These are phyloP conservation scores for Polyergus mexicanus DNA, from an alignment of 1,140 invertebrate species.

Conservation along the genomic window DNA sequence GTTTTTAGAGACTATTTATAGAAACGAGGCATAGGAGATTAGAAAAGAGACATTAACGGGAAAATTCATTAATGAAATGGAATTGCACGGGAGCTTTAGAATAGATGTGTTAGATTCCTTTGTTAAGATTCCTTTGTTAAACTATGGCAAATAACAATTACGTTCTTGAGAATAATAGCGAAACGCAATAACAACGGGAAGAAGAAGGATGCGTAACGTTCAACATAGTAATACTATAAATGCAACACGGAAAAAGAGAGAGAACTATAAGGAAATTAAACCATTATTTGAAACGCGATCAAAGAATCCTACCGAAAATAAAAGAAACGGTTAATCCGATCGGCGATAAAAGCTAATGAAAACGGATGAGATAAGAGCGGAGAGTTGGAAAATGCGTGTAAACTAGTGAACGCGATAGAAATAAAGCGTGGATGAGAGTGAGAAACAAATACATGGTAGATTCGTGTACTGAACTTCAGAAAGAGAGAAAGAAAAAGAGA, in stretches of 20 bases:
- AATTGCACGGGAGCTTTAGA: neutral
- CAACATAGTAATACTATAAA: neutral
- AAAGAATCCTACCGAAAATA: constrained; percentile 34
- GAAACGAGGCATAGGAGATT: neutral
- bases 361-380: constrained; percentile 17
- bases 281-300: constrained; percentile 3
- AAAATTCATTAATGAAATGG: constrained; percentile 11
- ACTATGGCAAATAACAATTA: constrained; percentile 8
- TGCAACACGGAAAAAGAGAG: neutral
- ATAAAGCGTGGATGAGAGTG: constrained; percentile 6
- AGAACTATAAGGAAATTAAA: constrained; percentile 31
- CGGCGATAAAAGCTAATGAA: constrained; percentile 45
- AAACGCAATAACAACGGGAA: neutral
- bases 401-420: constrained; percentile 18
- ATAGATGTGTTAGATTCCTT: neutral
- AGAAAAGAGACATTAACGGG: neutral
- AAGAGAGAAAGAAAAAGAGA: constrained; percentile 2
- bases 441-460: constrained; percentile 5
- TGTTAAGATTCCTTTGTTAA: neutral
- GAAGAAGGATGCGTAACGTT: neutral
- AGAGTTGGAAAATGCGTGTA: constrained; percentile 35
- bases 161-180: neutral
- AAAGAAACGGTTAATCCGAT: constrained; percentile 47
- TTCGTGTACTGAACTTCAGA: neutral
- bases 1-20: neutral